Percentiles rank a stretch among this genome's conserved stretches.
phyloP scores from a whole-genome alignment of 2,888 invertebrate species.

The Mongoloraphidia duomilia region DNA sequence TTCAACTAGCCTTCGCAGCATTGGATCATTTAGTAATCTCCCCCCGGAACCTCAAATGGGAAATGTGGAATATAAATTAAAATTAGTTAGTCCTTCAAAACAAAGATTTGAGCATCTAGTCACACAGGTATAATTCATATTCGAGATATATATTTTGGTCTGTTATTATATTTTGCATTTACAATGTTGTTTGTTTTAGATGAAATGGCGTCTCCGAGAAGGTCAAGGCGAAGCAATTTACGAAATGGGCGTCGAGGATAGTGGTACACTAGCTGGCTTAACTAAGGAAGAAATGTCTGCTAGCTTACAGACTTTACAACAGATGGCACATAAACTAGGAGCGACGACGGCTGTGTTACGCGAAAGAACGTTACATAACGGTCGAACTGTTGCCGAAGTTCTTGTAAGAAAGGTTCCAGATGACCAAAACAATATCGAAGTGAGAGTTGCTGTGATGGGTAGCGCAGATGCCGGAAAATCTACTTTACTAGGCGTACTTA shows the following conservation, averaged over 20 bases:
- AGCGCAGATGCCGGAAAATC: slow-evolving; percentile 96
- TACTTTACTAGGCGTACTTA: slow-evolving; percentile 86
- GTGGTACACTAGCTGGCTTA: slow-evolving; percentile 75
- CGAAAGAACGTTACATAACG: slow-evolving; percentile 40
- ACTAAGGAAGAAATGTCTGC: slow-evolving; percentile 70
- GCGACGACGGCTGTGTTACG: slow-evolving; percentile 67
- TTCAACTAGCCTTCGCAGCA: slow-evolving; percentile 29
- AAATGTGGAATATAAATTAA: slow-evolving; percentile 92
- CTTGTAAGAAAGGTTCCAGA: slow-evolving; percentile 79
- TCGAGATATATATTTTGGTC: neutral
- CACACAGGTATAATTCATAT: slow-evolving; percentile 54
- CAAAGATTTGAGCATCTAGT: slow-evolving; percentile 90
- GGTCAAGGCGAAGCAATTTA: slow-evolving; percentile 96
- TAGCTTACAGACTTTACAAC: slow-evolving; percentile 67
- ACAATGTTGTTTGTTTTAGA: slow-evolving; percentile 28
- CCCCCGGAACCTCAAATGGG: slow-evolving; percentile 90
- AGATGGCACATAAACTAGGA: slow-evolving; percentile 78
- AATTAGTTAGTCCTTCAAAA: slow-evolving; percentile 81
- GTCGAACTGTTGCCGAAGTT: slow-evolving; percentile 70
- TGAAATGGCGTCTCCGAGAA: slow-evolving; percentile 95
- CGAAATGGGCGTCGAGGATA: slow-evolving; percentile 89
- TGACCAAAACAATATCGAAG: slow-evolving; percentile 75
- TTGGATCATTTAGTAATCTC: slow-evolving; percentile 42
- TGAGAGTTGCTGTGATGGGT: slow-evolving; percentile 86
- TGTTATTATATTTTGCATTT: neutral